A percentile compares a stretch with the other conserved stretches of the same genome.
phyloP scores from a whole-genome alignment of 2,888 invertebrate genomes.

The Ditula angustiorana region DNA sequence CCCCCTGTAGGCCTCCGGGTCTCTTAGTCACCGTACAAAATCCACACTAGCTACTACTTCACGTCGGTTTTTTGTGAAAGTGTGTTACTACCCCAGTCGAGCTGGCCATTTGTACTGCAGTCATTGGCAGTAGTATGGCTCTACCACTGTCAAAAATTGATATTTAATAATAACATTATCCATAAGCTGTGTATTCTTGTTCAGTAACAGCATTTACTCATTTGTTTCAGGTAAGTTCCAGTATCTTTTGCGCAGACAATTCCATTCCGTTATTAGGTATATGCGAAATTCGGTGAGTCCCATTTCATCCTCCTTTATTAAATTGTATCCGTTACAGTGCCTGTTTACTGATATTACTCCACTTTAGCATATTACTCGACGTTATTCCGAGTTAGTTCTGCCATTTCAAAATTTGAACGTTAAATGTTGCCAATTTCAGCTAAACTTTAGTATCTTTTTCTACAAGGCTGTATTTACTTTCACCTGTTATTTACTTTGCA shows the following conservation, averaged over 20 bases:
- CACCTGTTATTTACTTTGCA: too few relatives aligned
- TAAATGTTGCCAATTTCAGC: background rate
- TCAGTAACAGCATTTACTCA: slow-evolving; percentile 19
- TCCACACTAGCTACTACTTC: too few relatives aligned
- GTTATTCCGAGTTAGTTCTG: slow-evolving; percentile 50
- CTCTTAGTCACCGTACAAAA: too few relatives aligned
- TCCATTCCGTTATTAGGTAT: background rate
- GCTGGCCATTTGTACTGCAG: too few relatives aligned
- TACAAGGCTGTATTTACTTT: too few relatives aligned
- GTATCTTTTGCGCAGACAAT: background rate
- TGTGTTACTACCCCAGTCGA: too few relatives aligned
- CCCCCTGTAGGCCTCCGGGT: too few relatives aligned
- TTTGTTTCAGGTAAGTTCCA: slow-evolving; percentile 50
- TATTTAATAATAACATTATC: too few relatives aligned
- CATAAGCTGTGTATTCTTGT: background rate
- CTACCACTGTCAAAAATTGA: too few relatives aligned
- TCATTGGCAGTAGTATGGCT: too few relatives aligned
- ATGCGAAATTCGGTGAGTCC: slow-evolving; percentile 37
- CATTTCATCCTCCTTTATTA: slow-evolving; percentile 52
- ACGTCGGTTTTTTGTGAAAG: too few relatives aligned
- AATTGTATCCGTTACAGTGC: slow-evolving; percentile 50
- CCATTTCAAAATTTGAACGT: slow-evolving; percentile 45
- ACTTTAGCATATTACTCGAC: slow-evolving; percentile 60
- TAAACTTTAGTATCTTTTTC: background rate
- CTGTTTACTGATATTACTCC: slow-evolving; percentile 58